A percentile compares a stretch with the other conserved stretches of the same genome.
Conservation (phyloP, 92 coral and sea anemone genomes). For the Phenganax stokvisi region DNA sequence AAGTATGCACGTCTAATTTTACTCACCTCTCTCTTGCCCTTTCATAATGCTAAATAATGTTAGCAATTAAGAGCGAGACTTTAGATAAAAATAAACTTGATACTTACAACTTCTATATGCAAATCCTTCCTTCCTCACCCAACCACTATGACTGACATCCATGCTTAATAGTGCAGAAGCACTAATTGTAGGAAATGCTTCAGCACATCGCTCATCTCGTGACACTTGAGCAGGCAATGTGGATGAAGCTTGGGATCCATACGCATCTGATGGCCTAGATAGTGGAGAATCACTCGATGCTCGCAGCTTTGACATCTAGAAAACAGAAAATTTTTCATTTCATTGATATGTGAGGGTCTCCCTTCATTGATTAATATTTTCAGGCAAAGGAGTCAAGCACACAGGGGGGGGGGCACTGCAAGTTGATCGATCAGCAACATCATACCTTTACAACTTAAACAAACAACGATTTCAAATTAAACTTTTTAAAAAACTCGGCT, state of each 20-base stretch:
- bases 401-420: too few relatives aligned
- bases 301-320: not conserved
- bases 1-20: not conserved
- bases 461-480: too few relatives aligned
- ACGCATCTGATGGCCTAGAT: not conserved
- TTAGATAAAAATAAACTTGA: not conserved
- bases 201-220: slow-evolving; percentile 42
- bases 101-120: slow-evolving; percentile 68
- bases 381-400: not conserved
- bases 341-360: not conserved
- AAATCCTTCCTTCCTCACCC: slow-evolving; percentile 88
- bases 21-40: not conserved
- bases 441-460: too few relatives aligned
- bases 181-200: slow-evolving; percentile 77
- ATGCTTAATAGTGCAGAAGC: slow-evolving; percentile 66
- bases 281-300: slow-evolving; percentile 4
- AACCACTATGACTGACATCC: slow-evolving; percentile 78
- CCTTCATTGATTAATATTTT: not conserved
- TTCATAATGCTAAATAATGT: not conserved
- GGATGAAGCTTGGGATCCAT: not conserved
- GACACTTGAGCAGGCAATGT: slow-evolving; percentile 28
- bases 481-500: too few relatives aligned
- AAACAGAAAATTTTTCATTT: not conserved
- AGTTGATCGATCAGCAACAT: too few relatives aligned
- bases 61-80: too few relatives aligned